Base-by-base conservation (phyloP, 2,797 vertebrate species). In the Neoniphon sammara region DNA sequence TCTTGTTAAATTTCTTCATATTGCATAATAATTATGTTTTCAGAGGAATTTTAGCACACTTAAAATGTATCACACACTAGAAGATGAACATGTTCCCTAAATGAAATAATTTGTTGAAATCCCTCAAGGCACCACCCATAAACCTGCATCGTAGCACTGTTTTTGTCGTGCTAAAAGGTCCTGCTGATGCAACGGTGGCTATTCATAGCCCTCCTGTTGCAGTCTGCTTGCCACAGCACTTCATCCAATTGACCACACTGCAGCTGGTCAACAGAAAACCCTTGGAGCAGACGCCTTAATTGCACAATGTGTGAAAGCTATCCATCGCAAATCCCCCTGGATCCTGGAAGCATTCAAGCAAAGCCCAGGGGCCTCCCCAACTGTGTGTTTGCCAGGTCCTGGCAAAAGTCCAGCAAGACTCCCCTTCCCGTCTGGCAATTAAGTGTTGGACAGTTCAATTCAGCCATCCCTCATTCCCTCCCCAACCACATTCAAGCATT, bases 241-340 rank as follows among this genome's bases (percentile, higher is more conserved):
- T 88, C 82, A 66, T 78, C 73, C 73, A 81, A 85, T 78, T 91
- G 88, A 87, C 88, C 78, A 85, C 73, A 73, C 84, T 87, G 91
- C 89, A 91, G 85, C 88, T 85, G 79, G 78, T 86, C 79, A 59
- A 87, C 57, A 75, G 80, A 85, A 80, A 83, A 81, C 57, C 82
- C 71, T 85, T 85, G 77, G 80, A 88, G 54, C 73, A 82, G 75
- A 64, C 64, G 75, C 78, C 65, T 81, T 87, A 84, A 87, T 90
- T 88, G 85, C 79, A 80, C 60, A 80, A 64, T 80, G 78, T 75
- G 77, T 87, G 82, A 77, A 86, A 90, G 84, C 75, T 83, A 89
- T 88, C 73, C 56, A 66, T 73, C 84, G 85, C 73, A 89, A 90
- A 84, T 89, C 68, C 64, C 42, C 65, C 75, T 50, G 70, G 64